Percentiles rank a stretch among this genome's conserved stretches.
phyloP scores from a whole-genome alignment of 2,113 vertebrate species.

The Nibea albiflora region DNA sequence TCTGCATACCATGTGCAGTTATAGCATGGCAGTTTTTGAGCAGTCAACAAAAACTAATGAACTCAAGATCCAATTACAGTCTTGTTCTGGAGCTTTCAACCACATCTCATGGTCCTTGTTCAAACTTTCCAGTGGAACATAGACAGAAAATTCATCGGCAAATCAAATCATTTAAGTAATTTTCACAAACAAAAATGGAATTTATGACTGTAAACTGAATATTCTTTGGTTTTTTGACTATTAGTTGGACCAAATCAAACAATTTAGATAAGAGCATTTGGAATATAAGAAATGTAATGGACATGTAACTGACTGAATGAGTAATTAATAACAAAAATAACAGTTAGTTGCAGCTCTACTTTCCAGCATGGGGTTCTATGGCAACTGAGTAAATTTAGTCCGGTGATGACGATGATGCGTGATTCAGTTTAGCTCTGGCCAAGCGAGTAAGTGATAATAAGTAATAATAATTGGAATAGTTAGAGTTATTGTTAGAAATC shows the following conservation, averaged over 20 bases:
- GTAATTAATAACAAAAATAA: background rate
- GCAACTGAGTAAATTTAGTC: background rate
- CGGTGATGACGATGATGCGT: background rate
- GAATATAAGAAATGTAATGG: background rate
- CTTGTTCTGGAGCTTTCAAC: conserved; percentile 14
- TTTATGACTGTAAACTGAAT: background rate
- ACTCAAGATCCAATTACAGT: background rate
- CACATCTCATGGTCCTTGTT: background rate
- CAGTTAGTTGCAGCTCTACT: background rate
- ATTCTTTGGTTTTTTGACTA: background rate
- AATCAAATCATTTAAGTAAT: background rate
- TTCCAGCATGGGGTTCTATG: background rate
- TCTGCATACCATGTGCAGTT: background rate
- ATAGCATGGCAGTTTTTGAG: background rate
- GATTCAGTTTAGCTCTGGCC: background rate
- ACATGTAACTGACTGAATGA: background rate
- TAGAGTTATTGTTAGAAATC: background rate
- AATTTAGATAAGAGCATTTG: background rate
- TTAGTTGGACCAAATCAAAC: background rate
- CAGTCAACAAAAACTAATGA: background rate
- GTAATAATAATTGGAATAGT: background rate
- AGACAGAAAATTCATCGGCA: too few species aligned
- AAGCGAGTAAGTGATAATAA: background rate
- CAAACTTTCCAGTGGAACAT: too few species aligned
- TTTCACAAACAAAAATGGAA: background rate